Evolutionary conservation across 2,888 invertebrate genomes (phyloP).

Genomic region (Osmoderma eremita): DNA sequence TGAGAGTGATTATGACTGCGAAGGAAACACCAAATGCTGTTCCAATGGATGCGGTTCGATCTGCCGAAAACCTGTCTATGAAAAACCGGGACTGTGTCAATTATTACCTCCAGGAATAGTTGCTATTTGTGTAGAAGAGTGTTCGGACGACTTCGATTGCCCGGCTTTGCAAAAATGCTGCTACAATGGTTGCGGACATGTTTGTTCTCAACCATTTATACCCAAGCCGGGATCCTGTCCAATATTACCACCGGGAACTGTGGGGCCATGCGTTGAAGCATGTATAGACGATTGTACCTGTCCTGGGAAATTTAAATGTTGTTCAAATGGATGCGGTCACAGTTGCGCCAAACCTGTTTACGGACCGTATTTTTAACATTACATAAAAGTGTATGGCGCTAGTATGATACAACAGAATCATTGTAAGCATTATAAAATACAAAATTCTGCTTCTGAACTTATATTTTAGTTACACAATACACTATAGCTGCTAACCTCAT

Average conservation of each 20-base stretch:
- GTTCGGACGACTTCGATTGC: neutral
- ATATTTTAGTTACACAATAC: too few relatives aligned
- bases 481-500: too few relatives aligned
- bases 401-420: too few relatives aligned
- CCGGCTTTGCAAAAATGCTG: constrained; percentile 3
- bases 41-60: neutral
- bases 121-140: constrained; percentile 7
- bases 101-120: neutral
- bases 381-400: too few relatives aligned
- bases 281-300: neutral
- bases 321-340: too few relatives aligned
- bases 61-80: neutral
- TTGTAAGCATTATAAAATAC: too few relatives aligned
- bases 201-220: neutral
- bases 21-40: neutral
- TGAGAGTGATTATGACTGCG: constrained; percentile 3
- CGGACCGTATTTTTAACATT: too few relatives aligned
- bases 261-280: neutral
- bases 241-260: neutral
- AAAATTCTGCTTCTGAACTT: too few relatives aligned
- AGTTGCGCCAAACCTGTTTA: too few relatives aligned
- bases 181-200: neutral
- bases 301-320: too few relatives aligned
- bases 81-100: constrained; percentile 4
- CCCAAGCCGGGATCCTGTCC: constrained; percentile 13